phyloP scores from a whole-genome alignment of 2,797 vertebrate genomes.

The Paratrypauchen microcephalus region DNA sequence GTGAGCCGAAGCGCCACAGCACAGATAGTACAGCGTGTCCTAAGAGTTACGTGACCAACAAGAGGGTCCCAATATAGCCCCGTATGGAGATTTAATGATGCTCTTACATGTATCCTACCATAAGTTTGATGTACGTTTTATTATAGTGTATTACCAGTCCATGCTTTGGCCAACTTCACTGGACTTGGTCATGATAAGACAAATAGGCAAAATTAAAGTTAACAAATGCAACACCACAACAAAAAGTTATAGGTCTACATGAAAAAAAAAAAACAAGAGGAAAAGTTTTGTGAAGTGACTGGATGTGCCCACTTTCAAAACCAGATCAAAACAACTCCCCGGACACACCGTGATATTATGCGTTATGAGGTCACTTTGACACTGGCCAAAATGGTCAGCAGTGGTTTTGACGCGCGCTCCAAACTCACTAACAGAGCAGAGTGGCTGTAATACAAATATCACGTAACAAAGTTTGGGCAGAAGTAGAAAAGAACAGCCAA shows the following conservation, averaged over 20 bases:
- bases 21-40: neutral
- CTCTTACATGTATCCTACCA: neutral
- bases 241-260: too few relatives aligned
- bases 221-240: too few relatives aligned
- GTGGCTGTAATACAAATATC: neutral
- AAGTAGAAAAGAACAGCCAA: neutral
- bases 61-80: neutral
- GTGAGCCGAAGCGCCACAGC: neutral
- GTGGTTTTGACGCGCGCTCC: neutral
- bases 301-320: neutral
- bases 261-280: too few relatives aligned
- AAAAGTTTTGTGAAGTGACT: neutral
- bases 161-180: too few relatives aligned
- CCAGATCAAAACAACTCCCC: neutral
- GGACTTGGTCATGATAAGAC: too few relatives aligned
- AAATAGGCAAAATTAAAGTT: too few relatives aligned
- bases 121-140: neutral
- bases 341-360: neutral
- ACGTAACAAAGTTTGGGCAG: neutral
- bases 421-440: neutral
- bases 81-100: neutral
- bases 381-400: neutral
- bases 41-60: conserved; percentile 6
- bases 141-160: neutral
- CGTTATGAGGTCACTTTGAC: neutral